phyloP scores from a whole-genome alignment of 2,797 vertebrate species.

The Bradypodion pumilum region DNA sequence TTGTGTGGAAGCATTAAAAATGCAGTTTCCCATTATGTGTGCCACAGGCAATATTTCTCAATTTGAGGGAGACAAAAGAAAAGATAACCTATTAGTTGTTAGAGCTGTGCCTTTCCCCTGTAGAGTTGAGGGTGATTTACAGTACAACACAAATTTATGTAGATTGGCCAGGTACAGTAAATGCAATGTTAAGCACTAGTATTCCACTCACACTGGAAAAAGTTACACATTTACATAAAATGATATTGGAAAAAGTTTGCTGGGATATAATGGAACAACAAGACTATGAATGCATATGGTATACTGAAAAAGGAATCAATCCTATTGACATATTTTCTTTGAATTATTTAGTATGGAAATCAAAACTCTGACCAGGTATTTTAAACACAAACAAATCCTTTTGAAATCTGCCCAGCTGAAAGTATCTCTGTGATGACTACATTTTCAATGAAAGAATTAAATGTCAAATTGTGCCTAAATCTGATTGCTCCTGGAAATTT shows the following conservation, averaged over 20 bases:
- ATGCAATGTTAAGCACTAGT: conserved; percentile 71
- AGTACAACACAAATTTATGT: conserved; percentile 71
- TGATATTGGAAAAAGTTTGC: conserved; percentile 74
- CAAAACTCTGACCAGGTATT: conserved; percentile 33
- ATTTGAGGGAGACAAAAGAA: conserved; percentile 76
- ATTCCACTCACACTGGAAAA: conserved; percentile 73
- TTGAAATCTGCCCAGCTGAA: conserved; percentile 6
- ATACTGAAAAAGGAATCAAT: conserved; percentile 25
- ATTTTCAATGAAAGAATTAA: conserved; percentile 47
- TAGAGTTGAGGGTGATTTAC: conserved; percentile 66
- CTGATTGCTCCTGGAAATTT: conserved; percentile 28
- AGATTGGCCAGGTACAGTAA: conserved; percentile 78
- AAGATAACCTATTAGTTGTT: conserved; percentile 75
- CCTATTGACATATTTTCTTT: conserved; percentile 48
- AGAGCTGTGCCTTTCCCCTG: conserved; percentile 62
- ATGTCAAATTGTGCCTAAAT: conserved; percentile 18
- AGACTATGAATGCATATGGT: conserved; percentile 33
- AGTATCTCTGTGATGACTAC: not conserved
- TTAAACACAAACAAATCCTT: conserved; percentile 1
- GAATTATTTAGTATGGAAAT: conserved; percentile 50
- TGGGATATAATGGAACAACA: conserved; percentile 81
- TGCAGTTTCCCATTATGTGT: conserved; percentile 74
- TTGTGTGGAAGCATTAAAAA: conserved; percentile 70
- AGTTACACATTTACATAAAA: conserved; percentile 75
- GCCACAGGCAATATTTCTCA: conserved; percentile 78